phyloP scores from a whole-genome alignment of 2,888 invertebrate species.

The Pammene aurita region DNA sequence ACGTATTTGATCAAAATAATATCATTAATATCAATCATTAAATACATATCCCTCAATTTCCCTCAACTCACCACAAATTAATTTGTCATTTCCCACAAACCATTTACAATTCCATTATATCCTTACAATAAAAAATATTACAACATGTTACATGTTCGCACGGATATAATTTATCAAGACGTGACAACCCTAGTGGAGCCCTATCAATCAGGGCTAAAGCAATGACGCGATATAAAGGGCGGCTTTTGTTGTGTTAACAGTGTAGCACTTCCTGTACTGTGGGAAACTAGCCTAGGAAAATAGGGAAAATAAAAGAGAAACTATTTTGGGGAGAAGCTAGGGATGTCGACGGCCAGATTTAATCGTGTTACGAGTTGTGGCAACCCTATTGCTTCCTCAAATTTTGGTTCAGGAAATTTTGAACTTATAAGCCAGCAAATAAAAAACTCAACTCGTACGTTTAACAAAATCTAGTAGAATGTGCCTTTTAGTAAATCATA shows the following conservation, averaged over 20 bases:
- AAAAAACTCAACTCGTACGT: too few relatives aligned
- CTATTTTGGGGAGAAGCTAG: constrained; percentile 1
- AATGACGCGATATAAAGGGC: constrained; percentile 37
- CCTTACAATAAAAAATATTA: constrained; percentile 7
- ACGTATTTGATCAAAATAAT: not conserved
- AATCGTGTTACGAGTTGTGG: not conserved
- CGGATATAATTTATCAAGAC: constrained; percentile 33
- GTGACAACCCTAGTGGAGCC: constrained; percentile 54
- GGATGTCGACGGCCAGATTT: not conserved
- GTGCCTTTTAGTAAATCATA: too few relatives aligned
- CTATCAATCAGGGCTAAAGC: constrained; percentile 56
- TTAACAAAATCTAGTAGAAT: too few relatives aligned
- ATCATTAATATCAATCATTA: not conserved
- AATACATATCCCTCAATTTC: not conserved
- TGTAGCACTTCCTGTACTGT: constrained; percentile 27
- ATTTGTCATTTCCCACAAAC: constrained; percentile 12
- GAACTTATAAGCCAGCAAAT: too few relatives aligned
- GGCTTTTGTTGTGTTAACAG: constrained; percentile 39
- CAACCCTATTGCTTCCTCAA: not conserved
- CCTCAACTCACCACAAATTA: constrained; percentile 9
- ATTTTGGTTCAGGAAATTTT: not conserved
- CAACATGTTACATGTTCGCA: constrained; percentile 14
- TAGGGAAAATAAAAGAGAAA: constrained; percentile 26
- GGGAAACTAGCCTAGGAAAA: constrained; percentile 20
- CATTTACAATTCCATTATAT: constrained; percentile 23